Base-by-base conservation (phyloP, 2,113 vertebrate genomes). In the Dasyurus viverrinus region DNA sequence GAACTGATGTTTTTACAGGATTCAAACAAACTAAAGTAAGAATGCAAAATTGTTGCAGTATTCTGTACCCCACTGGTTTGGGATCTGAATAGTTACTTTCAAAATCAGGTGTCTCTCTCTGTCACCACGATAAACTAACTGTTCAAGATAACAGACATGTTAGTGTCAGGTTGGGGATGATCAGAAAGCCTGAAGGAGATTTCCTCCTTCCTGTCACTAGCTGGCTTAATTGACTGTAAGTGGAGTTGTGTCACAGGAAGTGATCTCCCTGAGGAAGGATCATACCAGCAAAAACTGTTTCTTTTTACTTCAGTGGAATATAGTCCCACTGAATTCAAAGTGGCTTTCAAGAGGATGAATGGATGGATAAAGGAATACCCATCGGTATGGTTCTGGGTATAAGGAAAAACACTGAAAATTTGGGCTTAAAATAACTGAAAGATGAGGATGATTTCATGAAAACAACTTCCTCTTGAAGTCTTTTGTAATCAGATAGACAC, bases 261-360 rank as follows among this genome's bases (percentile, higher is more conserved):
- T 89, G 92, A n/a, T 92, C 47, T 93, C 24, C 23, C 8, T 16
- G 57, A 90, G 54, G 25, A 96, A 95, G 52, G 46, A 96, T 48
- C 90, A 25, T 50, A 57, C 46, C 42, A 25, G 46, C 91, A 90
- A 48, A n/a, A 27, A 84, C 19, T 23, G 7, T 42, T 84, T 84
- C n/a, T 42, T 84, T 84, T 84, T 84, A 84, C 68, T 42, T 76
- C 12, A n/a, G 14, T 76, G 3, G 60, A 76, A 76, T 76, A 84
- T 84, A 84, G 36, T 42, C 7, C 36, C 68, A 84, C 5, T 84
- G n/a, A 84, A 84, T 84, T 84, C n/a, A 42, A 84, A 84, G n/a
- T 42, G 68, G 8, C 68, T 84, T 42, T 84, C 19, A 84, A 84
- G n/a, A 42, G 68, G 68, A 84, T 84, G 36, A 42, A 6, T 84